phyloP scores from a whole-genome alignment of 1,140 invertebrate genomes.

The Sycobia sp. region DNA sequence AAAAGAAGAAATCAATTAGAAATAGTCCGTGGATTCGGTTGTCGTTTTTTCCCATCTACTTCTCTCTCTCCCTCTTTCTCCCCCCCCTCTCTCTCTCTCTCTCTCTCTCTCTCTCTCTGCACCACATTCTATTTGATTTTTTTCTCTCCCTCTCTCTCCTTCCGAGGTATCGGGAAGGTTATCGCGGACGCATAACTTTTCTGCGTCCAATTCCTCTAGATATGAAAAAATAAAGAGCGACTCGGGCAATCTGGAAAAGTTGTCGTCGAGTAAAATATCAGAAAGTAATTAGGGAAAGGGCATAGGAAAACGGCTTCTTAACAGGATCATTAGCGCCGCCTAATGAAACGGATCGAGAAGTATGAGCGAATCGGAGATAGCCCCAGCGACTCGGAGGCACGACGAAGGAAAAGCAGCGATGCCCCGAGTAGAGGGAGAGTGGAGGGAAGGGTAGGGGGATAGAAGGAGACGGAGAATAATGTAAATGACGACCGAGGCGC shows the following conservation, averaged over 20 bases:
- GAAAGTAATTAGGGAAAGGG: conserved; percentile 20
- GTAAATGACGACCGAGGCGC: too few species aligned
- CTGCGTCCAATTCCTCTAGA: conserved; percentile 22
- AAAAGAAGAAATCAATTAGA: too few species aligned
- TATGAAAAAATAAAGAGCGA: too few species aligned
- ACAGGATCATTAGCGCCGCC: conserved; percentile 30
- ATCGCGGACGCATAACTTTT: conserved; percentile 18
- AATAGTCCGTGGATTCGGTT: background rate
- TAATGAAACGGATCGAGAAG: conserved; percentile 29
- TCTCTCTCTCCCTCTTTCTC: conserved; percentile 1
- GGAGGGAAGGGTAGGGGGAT: background rate
- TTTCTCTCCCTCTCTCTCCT: background rate
- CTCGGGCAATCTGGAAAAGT: conserved; percentile 10
- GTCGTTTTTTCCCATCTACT: background rate
- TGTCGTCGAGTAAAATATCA: conserved; percentile 18
- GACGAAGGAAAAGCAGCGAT: background rate
- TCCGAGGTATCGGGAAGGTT: background rate
- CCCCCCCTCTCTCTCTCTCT: too few species aligned
- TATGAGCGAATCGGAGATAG: background rate
- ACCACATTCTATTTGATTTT: too few species aligned
- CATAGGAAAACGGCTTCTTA: conserved; percentile 4
- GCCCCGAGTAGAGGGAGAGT: background rate
- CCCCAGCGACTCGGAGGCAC: background rate
- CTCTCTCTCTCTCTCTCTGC: too few species aligned
- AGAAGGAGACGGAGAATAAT: too few species aligned